Percentiles rank a stretch among this genome's conserved stretches.
Evolutionary conservation across 1,140 invertebrate genomes (phyloP).

Genomic region (Platyscapa corneri): DNA sequence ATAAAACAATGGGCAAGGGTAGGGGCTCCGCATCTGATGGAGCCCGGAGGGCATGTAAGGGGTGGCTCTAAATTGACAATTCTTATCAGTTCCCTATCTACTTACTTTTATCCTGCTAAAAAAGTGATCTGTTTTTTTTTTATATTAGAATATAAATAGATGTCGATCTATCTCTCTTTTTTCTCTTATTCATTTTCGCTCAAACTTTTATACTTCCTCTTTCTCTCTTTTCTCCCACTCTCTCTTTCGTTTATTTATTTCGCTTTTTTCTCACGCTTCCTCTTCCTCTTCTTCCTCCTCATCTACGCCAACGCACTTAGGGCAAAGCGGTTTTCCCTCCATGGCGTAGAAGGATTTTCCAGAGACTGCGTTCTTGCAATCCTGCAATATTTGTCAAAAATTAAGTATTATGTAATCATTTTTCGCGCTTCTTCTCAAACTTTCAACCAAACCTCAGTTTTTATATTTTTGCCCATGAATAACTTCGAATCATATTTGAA

Average conservation of each 20-base stretch:
- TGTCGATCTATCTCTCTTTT: not conserved
- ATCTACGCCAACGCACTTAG: conserved; percentile 90
- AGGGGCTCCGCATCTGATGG: conserved; percentile 58
- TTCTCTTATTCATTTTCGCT: not conserved
- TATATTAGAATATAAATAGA: not conserved
- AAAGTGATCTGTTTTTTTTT: not conserved
- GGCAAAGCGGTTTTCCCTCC: conserved; percentile 93
- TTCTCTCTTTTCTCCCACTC: not conserved
- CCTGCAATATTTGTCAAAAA: conserved; percentile 77
- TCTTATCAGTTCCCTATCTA: conserved; percentile 1
- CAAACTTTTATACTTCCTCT: conserved; percentile 2
- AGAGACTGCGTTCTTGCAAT: conserved; percentile 92
- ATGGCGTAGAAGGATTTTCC: conserved; percentile 97
- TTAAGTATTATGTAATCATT: not conserved
- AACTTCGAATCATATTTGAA: not conserved
- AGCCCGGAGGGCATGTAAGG: conserved; percentile 57
- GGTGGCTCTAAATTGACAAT: conserved; percentile 14
- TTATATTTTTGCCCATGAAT: not conserved
- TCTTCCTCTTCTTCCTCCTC: conserved; percentile 85
- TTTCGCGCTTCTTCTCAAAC: not conserved
- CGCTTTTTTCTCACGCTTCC: conserved; percentile 37
- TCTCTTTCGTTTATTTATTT: conserved; percentile 29
- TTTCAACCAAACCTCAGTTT: not conserved
- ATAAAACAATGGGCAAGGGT: not conserved
- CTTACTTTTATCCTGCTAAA: not conserved